A percentile compares a stretch with the other conserved stretches of the same genome.
These are phyloP conservation scores for Anguilla japonica DNA, from an alignment of 2,113 vertebrate genomes.

Conservation along the genomic window DNA sequence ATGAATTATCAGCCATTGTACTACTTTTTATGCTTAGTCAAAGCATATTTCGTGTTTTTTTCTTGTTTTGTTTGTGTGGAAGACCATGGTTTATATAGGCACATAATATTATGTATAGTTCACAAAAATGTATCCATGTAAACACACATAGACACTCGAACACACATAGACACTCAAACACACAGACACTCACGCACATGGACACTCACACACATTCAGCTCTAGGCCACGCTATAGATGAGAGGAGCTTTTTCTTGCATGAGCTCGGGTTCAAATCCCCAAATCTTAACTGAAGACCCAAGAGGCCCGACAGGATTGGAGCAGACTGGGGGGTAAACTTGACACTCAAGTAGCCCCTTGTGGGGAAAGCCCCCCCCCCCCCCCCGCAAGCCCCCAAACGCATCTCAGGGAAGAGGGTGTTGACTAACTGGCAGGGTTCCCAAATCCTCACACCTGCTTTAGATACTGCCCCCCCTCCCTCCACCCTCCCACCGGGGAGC, in stretches of 20 bases:
- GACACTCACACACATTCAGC: not conserved
- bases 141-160: not conserved
- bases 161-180: not conserved
- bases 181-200: not conserved
- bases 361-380: constrained; percentile 48
- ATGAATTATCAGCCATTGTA: not conserved
- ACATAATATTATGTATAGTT: constrained; percentile 24
- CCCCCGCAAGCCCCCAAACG: constrained; percentile 14
- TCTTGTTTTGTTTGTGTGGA: too few relatives aligned
- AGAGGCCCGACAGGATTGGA: constrained; percentile 39
- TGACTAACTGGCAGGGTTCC: constrained; percentile 54
- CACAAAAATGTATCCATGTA: constrained; percentile 33
- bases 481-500: constrained; percentile 4
- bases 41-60: too few relatives aligned
- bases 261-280: not conserved
- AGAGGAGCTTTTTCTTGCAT: constrained; percentile 29
- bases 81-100: too few relatives aligned
- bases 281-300: not conserved
- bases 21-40: not conserved
- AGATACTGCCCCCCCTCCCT: not conserved
- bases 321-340: constrained; percentile 42
- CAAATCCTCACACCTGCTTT: constrained; percentile 59
- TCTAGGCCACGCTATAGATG: not conserved
- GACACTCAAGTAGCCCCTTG: constrained; percentile 57
- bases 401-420: constrained; percentile 38